Evolutionary conservation across 2,113 vertebrate genomes (phyloP), one percentile per base, ranked within the genome.

Genomic region (Otus sunia): DNA sequence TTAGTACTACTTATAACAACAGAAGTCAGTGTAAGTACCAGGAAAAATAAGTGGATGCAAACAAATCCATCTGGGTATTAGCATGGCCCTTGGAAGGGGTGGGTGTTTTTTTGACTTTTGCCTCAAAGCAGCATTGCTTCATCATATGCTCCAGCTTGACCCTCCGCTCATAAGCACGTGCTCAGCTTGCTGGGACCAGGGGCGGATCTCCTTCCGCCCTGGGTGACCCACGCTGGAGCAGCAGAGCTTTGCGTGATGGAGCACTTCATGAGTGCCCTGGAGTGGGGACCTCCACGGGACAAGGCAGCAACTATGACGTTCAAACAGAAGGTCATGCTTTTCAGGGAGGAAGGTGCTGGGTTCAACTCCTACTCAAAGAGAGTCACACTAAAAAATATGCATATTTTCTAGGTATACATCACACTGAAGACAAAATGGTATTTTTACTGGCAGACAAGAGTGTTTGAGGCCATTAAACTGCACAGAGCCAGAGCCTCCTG

Each of bases 1-100:
- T 91, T 89, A 89, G 80, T 36, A 20, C 52, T 94, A 72, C 89
- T 89, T 78, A 56, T 43, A 94, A 81, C 80, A 95, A 66, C 89
- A 95, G 52, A 84, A 89, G 67, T 73, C 91, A 73, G 82, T 3
- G 3, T 69, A 89, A 92, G 64, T 55, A 89, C 56, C 0, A 0
- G 60, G 52, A 75, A 74, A 76, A 80, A 82, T 37, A 79, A 92
- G 50, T 4, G 9, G 72, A 94, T 80, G 59, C 82, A 83, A 92
- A 77, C 41, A 92, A 90, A 88, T 69, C 71, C 91, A 49, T 72
- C 58, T 59, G 72, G 82, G 34, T 47, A 36, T 90, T 62, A 66
- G 34, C 9, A 50, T 9, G 25, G 5, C 29, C 69, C 64, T 59
- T 68, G 78, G 74, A 72, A 91, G 79, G 53, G 11, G 23, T 49